Evolutionary conservation across 2,113 vertebrate genomes (phyloP), one percentile per base, ranked within the genome.

Genomic region (Aramus guarauna): DNA sequence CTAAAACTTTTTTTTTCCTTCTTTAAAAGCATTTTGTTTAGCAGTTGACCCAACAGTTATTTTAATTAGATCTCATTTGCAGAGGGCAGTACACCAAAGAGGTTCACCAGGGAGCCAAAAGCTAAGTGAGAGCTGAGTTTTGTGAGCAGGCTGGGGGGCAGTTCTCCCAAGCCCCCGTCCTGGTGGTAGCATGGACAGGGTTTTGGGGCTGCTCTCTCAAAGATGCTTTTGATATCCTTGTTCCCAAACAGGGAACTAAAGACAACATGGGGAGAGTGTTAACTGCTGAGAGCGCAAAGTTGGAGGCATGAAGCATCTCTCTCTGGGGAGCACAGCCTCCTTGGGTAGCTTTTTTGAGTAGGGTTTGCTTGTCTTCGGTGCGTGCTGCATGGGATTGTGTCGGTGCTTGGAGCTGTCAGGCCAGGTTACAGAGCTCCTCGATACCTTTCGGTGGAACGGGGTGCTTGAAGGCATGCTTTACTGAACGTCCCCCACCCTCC

Each of bases 31-130:
- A 0, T 85, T 92, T 78, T 92, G 45, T 95, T 67, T 53, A 90
- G 84, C 73, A 48, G 53, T 79, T 96, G 88, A 95, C 90, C 53
- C 62, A 68, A 37, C 74, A 62, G 81, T 78, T 85, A 27, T 76
- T 95, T 85, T 93, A 90, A 85, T 93, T 96, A 50, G 74, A 79
- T 76, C 62, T 85, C 2, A 0, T 88, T 90, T 92, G 39, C 62
- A 72, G 60, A 91, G 84, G 69, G 81, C 91, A 94, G 77, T 43
- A 92, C 72, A 83, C 37, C 72, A 39, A 55, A 85, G 63, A 55
- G 68, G 12, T 78, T 92, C 55, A 58, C 32, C 26, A 43, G 21
- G 19, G 58, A 94, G 90, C 77, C 69, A 91, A 48, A 85, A 85
- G 29, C 50, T 2, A 45, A 93, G 52, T 2, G 76, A 47, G 80